Evolutionary conservation across 2,888 invertebrate genomes (phyloP).

Genomic region (Drymonia ruficornis): DNA sequence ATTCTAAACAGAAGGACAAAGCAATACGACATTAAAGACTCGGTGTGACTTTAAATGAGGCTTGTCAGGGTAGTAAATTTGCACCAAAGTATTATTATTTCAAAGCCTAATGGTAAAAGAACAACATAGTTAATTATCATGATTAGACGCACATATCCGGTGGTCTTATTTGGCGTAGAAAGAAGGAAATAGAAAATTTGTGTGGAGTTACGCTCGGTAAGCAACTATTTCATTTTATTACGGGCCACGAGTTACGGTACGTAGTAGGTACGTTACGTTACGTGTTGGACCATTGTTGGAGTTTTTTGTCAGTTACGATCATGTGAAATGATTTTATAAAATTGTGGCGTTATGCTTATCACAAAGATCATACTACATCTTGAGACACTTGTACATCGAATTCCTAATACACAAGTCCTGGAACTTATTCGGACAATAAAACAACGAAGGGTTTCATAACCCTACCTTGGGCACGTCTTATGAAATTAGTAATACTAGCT

Average conservation of each 20-base stretch:
- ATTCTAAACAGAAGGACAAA: no score
- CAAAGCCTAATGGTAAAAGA: conserved; percentile 1
- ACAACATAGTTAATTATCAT: conserved; percentile 19
- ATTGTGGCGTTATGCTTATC: not conserved
- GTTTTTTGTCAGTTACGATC: conserved; percentile 25
- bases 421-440: no score
- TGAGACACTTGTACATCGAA: no score
- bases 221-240: conserved; percentile 28
- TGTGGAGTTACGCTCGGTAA: conserved; percentile 23
- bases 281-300: conserved; percentile 27
- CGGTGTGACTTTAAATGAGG: no score
- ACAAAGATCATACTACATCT: no score
- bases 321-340: conserved; percentile 17
- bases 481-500: no score
- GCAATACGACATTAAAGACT: no score
- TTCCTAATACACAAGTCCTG: no score
- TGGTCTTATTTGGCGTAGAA: conserved; percentile 22
- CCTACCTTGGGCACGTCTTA: no score
- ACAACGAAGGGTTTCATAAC: no score
- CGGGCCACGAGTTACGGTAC: conserved; percentile 4
- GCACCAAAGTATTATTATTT: no score
- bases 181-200: conserved; percentile 34
- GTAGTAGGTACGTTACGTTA: conserved; percentile 19
- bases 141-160: conserved; percentile 25
- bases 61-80: no score